A percentile compares a stretch with the other conserved stretches of the same genome.
Evolutionary conservation across 2,888 invertebrate genomes (phyloP).

Genomic region (Tenthredo notha): DNA sequence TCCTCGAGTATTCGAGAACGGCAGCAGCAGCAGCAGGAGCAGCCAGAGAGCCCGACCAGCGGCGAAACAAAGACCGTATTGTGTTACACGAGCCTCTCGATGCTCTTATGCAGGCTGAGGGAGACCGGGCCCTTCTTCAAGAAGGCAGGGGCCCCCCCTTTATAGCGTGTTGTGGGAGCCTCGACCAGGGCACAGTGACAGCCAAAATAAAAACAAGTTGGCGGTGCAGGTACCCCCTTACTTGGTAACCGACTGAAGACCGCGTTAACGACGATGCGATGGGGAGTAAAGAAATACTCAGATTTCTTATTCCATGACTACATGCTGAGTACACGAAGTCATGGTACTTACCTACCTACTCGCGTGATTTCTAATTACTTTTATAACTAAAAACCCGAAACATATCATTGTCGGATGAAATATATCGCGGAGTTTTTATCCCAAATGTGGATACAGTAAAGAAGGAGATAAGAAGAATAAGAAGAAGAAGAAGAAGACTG

Average conservation of each 20-base stretch:
- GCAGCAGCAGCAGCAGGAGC: not conserved
- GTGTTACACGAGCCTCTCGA: slow-evolving; percentile 47
- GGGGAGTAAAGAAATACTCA: slow-evolving; percentile 16
- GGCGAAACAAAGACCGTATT: slow-evolving; percentile 53
- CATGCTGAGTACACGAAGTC: not conserved
- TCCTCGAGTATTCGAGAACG: slow-evolving; percentile 13
- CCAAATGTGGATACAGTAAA: not conserved
- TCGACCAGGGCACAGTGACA: slow-evolving; percentile 31
- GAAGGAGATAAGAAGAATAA: not conserved
- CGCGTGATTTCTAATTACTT: slow-evolving; percentile 34
- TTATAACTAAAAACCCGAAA: not conserved
- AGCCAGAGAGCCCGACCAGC: slow-evolving; percentile 10
- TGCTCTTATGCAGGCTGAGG: slow-evolving; percentile 48
- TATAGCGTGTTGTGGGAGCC: slow-evolving; percentile 32
- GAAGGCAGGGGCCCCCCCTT: slow-evolving; percentile 10
- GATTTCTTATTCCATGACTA: not conserved
- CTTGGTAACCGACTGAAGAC: slow-evolving; percentile 34
- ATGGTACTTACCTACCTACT: too few species aligned
- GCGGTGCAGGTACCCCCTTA: slow-evolving; percentile 31
- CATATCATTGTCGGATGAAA: not conserved
- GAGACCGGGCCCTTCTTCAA: slow-evolving; percentile 6
- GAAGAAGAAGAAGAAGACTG: not conserved
- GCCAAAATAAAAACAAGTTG: slow-evolving; percentile 48
- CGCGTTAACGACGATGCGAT: slow-evolving; percentile 36
- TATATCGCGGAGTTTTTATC: not conserved